Conservation (phyloP, 2,888 invertebrate genomes). For the Drosophila demipolita region DNA sequence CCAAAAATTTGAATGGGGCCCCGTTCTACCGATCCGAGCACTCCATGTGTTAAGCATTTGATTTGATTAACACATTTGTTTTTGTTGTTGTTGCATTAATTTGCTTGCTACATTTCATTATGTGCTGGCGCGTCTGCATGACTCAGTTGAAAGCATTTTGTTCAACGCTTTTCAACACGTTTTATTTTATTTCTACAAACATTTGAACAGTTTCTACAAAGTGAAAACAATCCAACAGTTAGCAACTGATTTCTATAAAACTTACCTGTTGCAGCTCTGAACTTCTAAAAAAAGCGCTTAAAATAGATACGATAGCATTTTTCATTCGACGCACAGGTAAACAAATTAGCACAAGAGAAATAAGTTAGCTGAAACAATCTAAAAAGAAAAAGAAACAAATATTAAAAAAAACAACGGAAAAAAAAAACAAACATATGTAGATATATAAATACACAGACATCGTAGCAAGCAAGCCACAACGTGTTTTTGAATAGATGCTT, state of each 20-base stretch:
- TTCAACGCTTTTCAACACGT: constrained; percentile 68
- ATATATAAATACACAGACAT: constrained; percentile 20
- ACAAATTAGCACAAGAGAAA: constrained; percentile 59
- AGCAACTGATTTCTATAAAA: constrained; percentile 47
- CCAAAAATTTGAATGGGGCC: constrained; percentile 38
- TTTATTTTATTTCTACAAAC: constrained; percentile 25
- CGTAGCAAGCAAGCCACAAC: constrained; percentile 17
- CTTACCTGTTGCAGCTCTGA: constrained; percentile 43
- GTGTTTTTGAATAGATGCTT: constrained; percentile 41
- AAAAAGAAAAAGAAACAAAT: constrained; percentile 39
- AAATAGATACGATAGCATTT: constrained; percentile 50
- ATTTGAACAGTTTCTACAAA: constrained; percentile 33
- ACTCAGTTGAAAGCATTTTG: constrained; percentile 59
- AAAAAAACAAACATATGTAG: constrained; percentile 66
- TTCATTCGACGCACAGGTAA: constrained; percentile 43
- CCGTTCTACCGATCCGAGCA: constrained; percentile 25
- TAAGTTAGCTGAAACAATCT: constrained; percentile 32
- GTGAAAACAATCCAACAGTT: constrained; percentile 21
- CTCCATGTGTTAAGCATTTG: constrained; percentile 78
- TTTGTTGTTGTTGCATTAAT: neutral
- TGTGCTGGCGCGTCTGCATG: constrained; percentile 45
- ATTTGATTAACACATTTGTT: constrained; percentile 60
- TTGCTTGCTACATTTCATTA: constrained; percentile 11
- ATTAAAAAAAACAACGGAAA: constrained; percentile 48
- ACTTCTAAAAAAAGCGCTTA: constrained; percentile 43